Base-by-base conservation (phyloP, 2,113 vertebrate genomes). In the Falco punctatus region DNA sequence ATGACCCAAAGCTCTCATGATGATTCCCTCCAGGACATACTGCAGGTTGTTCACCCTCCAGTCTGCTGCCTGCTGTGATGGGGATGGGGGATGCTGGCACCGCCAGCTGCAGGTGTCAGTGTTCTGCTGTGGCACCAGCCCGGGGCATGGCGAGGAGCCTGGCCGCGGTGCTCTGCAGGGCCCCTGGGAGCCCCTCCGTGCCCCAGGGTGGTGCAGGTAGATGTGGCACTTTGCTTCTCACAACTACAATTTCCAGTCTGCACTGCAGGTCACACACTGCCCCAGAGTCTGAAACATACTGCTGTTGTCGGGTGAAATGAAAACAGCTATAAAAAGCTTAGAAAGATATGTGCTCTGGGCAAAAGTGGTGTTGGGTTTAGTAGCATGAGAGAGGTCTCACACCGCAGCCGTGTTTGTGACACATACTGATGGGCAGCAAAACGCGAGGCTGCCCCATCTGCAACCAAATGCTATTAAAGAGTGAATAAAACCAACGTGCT, bases 141-240 rank as follows among this genome's bases (percentile, higher is more conserved):
- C 8, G 17, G 40, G 54, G 49, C 51, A 15, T 10, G 2, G 23
- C 2, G 15, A 22, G 18, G 32, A 46, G 28, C 67, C 24, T 2
- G 4, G 48, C 64, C 22, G 71, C 0, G 8, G 2, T 9, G 49
- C 65, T 30, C 90, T 7, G 35, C 42, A 2, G 23, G 13, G 27
- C 44, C n/a, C 72, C 12, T 0, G 1, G 49, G 33, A 38, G 9
- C 33, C 7, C 3, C 30, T 3, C 65, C 0, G 0, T 19, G 72
- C 33, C 64, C 87, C 1, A 0, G 10, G 9, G 15, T 2, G 28
- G 7, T 15, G 15, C 79, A 33, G 52, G 58, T 3, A 5, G 44
- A 27, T 1, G 32, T 4, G 46, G 49, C 91, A 17, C 86, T 44
- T 20, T 1, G 20, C 9, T 28, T 92, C 46, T 46, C 86, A 65